These are phyloP conservation scores for Nettapus auritus DNA, from an alignment of 2,113 vertebrate genomes.

Conservation along the genomic window DNA sequence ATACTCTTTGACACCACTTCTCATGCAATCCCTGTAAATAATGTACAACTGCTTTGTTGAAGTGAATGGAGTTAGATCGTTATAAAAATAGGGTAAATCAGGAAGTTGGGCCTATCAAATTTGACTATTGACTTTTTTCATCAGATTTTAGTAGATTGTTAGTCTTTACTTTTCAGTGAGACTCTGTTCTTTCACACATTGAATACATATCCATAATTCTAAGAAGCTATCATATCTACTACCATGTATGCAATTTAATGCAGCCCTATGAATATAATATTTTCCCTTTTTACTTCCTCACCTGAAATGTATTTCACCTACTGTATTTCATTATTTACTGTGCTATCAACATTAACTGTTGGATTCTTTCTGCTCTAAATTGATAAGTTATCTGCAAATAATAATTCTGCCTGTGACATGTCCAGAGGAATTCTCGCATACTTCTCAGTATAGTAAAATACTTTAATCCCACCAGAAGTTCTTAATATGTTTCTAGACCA, in stretches of 20 bases:
- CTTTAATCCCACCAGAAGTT: not conserved
- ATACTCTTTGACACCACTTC: not conserved
- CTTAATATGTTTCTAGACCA: not conserved
- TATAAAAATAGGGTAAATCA: conserved; percentile 34
- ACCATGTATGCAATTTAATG: not conserved
- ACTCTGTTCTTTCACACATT: not conserved
- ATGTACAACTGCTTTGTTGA: not conserved
- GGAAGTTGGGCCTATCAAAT: not conserved
- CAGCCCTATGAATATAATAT: not conserved
- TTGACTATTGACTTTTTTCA: not conserved
- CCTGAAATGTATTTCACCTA: not conserved
- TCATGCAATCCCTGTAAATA: not conserved
- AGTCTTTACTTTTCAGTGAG: not conserved
- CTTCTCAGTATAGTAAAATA: not conserved
- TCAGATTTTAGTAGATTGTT: not conserved
- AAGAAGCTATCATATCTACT: not conserved
- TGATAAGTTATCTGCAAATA: not conserved
- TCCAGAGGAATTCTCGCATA: not conserved
- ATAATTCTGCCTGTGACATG: not conserved
- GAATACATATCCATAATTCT: not conserved
- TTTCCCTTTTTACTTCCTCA: not conserved
- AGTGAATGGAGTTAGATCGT: not conserved
- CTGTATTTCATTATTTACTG: not conserved
- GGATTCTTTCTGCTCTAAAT: not conserved
- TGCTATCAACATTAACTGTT: not conserved